These are phyloP conservation scores for Myiozetetes cayanensis DNA, from an alignment of 2,113 vertebrate species.

Conservation along the genomic window DNA sequence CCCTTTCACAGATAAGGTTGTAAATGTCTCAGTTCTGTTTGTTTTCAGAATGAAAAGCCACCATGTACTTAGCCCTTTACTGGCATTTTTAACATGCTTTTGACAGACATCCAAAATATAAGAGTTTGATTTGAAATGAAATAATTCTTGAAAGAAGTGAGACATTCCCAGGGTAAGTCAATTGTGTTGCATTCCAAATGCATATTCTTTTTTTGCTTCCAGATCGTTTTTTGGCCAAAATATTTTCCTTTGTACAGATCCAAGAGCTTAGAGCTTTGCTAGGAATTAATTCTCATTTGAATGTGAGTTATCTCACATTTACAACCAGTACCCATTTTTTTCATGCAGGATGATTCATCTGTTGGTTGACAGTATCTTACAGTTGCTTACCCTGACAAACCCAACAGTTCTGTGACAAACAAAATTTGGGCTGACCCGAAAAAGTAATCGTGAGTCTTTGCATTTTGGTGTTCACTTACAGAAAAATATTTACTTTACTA, in stretches of 20 bases:
- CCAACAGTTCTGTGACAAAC: not conserved
- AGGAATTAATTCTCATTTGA: not conserved
- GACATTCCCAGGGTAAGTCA: not conserved
- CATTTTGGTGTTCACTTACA: not conserved
- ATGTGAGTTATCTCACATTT: not conserved
- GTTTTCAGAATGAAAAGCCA: not conserved
- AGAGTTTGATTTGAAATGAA: constrained; percentile 14
- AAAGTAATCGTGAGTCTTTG: not conserved
- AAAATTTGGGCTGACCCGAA: not conserved
- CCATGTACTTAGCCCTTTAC: not conserved
- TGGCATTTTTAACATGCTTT: not conserved
- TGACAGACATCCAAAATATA: not conserved
- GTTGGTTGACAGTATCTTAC: accelerated
- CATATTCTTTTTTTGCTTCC: not conserved
- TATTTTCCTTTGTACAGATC: not conserved
- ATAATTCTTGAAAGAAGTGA: not conserved
- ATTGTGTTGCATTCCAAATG: not conserved
- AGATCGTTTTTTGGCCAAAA: not conserved
- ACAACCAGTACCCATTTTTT: not conserved
- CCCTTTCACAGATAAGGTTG: not conserved
- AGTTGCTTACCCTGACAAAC: not conserved
- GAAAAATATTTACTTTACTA: not conserved
- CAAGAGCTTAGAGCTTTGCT: not conserved
- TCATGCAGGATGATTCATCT: not conserved
- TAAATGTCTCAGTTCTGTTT: not conserved